These are phyloP conservation scores for Troglohyphantes excavatus DNA, from an alignment of 2,888 invertebrate species.

Conservation along the genomic window DNA sequence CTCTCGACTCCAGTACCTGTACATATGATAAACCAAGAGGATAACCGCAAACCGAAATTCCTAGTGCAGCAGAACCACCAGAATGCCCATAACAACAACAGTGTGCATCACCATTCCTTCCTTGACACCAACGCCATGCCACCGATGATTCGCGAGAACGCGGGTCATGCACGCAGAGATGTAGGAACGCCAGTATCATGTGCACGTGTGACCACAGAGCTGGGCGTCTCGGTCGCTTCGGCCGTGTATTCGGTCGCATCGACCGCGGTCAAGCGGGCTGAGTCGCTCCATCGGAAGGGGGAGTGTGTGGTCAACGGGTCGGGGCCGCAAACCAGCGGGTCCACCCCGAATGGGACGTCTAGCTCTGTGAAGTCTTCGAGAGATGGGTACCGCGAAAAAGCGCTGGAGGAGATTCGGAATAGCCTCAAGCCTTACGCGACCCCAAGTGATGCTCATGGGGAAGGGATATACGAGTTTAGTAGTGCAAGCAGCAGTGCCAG, in stretches of 20 bases:
- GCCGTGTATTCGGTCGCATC: constrained; percentile 59
- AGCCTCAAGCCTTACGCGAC: constrained; percentile 91
- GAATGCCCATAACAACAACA: constrained; percentile 47
- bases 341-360: constrained; percentile 45
- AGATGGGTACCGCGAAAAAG: constrained; percentile 90
- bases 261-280: constrained; percentile 66
- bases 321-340: constrained; percentile 26
- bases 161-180: constrained; percentile 73
- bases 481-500: constrained; percentile 79
- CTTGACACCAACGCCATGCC: constrained; percentile 49
- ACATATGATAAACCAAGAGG: constrained; percentile 77
- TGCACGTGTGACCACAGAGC: constrained; percentile 74
- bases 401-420: constrained; percentile 92
- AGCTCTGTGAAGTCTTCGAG: constrained; percentile 78
- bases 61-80: constrained; percentile 40
- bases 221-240: constrained; percentile 74
- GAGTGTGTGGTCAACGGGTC: constrained; percentile 45
- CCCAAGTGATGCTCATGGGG: constrained; percentile 78
- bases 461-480: constrained; percentile 77
- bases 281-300: constrained; percentile 70
- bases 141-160: constrained; percentile 76
- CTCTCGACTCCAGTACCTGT: constrained; percentile 35
- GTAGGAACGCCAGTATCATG: constrained; percentile 76
- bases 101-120: constrained; percentile 27
- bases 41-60: constrained; percentile 66